phyloP scores from a whole-genome alignment of 2,797 vertebrate species.

The Micrastur ruficollis region DNA sequence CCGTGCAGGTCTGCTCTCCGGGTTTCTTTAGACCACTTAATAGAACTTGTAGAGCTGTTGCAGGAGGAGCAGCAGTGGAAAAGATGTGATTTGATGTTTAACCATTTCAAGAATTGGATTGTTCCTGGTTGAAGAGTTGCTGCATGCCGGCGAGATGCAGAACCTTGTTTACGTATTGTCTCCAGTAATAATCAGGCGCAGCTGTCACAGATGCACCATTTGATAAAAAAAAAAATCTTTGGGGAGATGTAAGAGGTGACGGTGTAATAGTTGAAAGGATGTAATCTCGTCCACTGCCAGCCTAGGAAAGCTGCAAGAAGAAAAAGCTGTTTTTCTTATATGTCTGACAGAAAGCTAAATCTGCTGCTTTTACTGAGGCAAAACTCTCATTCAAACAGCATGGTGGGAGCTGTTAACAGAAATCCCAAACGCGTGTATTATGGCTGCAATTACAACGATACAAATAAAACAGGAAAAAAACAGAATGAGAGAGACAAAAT shows the following conservation, averaged over 20 bases:
- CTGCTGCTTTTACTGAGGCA: neutral
- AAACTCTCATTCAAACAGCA: neutral
- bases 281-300: neutral
- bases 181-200: neutral
- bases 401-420: neutral
- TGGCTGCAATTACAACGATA: neutral
- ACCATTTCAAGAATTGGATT: neutral
- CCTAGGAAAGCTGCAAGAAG: neutral
- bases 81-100: neutral
- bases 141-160: neutral
- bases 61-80: neutral
- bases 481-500: neutral
- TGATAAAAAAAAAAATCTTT: neutral
- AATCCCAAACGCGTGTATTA: neutral
- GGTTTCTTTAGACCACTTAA: neutral
- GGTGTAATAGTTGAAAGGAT: neutral
- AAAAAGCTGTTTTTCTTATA: neutral
- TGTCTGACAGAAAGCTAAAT: neutral
- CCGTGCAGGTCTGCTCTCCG: too few species aligned
- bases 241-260: neutral
- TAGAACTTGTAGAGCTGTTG: neutral
- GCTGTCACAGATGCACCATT: neutral
- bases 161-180: neutral
- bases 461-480: neutral
- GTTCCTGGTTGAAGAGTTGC: neutral